These are phyloP conservation scores for Drosophila sordidapex DNA, from an alignment of 2,888 invertebrate genomes.

Conservation along the genomic window DNA sequence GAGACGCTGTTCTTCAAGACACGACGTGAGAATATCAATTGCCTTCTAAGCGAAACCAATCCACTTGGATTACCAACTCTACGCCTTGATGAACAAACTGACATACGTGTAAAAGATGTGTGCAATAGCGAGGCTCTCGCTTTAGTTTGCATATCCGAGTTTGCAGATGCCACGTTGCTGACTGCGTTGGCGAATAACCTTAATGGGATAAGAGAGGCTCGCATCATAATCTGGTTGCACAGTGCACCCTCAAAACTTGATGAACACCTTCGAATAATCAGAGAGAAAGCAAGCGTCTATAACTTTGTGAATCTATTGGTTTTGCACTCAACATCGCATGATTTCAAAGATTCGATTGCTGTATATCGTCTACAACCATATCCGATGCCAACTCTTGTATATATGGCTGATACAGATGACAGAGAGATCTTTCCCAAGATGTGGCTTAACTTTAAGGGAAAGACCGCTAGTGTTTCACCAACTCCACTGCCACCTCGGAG, in stretches of 20 bases:
- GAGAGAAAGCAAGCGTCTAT: not conserved
- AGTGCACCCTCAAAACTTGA: not conserved
- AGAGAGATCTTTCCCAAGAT: not conserved
- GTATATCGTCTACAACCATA: slow-evolving; percentile 21
- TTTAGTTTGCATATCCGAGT: slow-evolving; percentile 35
- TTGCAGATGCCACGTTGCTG: slow-evolving; percentile 18
- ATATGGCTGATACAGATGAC: not conserved
- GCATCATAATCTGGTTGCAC: slow-evolving; percentile 33
- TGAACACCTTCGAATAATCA: not conserved
- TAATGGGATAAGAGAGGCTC: slow-evolving; percentile 26
- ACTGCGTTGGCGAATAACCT: slow-evolving; percentile 16
- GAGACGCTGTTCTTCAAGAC: slow-evolving; percentile 27
- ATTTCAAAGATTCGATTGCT: not conserved
- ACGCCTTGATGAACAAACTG: not conserved
- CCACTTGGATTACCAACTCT: slow-evolving; percentile 8
- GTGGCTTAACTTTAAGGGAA: slow-evolving; percentile 19
- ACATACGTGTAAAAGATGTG: not conserved
- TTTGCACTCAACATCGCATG: slow-evolving; percentile 8
- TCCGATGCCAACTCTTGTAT: slow-evolving; percentile 19
- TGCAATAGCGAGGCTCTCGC: slow-evolving; percentile 19
- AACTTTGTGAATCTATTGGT: slow-evolving; percentile 27
- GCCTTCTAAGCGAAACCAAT: slow-evolving; percentile 2
- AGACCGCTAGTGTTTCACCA: not conserved
- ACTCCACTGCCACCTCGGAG: slow-evolving; percentile 6
- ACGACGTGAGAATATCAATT: not conserved